Evolutionary conservation across 1,140 invertebrate species (phyloP).

Genomic region (Episyrphus balteatus): DNA sequence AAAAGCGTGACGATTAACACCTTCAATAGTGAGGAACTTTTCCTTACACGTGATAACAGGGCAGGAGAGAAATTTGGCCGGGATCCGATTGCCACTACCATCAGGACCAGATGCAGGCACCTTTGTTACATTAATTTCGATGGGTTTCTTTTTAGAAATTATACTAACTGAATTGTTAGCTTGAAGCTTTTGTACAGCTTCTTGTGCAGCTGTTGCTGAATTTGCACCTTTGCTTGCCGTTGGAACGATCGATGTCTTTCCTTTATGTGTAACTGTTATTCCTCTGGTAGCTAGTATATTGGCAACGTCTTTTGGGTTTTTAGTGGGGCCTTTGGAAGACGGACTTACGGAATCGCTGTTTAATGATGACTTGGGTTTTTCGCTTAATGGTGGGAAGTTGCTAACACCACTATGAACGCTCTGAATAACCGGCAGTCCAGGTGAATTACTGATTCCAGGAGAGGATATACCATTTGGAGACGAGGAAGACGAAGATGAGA

Average conservation of each 20-base stretch:
- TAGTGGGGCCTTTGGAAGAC: too few species aligned
- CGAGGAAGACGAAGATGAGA: not conserved
- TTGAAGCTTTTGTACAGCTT: constrained; percentile 43
- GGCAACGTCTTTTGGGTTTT: too few species aligned
- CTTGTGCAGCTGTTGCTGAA: not conserved
- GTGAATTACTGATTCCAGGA: not conserved
- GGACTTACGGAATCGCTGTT: too few species aligned
- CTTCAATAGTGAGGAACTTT: not conserved
- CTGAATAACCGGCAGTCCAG: not conserved
- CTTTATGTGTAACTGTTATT: too few species aligned
- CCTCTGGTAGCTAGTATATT: too few species aligned
- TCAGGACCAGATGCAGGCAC: too few species aligned
- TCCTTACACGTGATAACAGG: not conserved
- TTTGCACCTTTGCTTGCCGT: too few species aligned
- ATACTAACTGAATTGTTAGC: constrained; percentile 63
- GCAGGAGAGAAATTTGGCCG: not conserved
- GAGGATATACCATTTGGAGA: not conserved
- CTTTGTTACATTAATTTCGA: too few species aligned
- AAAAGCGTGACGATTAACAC: not conserved
- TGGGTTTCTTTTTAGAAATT: constrained; percentile 35
- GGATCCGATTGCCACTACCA: not conserved
- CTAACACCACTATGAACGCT: too few species aligned
- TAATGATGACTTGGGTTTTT: too few species aligned
- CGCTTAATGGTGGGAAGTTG: too few species aligned
- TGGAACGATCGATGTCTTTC: too few species aligned